These are phyloP conservation scores for Euwallacea fornicatus DNA, from an alignment of 1,140 invertebrate species.

Conservation along the genomic window DNA sequence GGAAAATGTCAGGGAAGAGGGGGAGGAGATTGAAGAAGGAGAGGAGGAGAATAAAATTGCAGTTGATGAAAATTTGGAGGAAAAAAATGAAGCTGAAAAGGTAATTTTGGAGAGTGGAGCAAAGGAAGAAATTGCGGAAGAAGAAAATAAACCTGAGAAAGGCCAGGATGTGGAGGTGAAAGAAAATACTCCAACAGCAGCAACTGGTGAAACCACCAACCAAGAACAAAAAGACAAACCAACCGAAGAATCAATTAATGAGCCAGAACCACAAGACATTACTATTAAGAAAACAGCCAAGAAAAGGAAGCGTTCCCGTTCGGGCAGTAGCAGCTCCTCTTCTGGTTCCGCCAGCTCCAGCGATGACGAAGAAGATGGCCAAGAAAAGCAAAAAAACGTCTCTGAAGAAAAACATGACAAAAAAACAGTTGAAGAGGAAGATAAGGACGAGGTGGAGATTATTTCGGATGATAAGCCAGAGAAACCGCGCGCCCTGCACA, in stretches of 20 bases:
- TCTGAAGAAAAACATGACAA: constrained; percentile 44
- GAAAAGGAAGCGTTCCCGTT: constrained; percentile 52
- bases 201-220: too few species aligned
- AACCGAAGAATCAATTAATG: neutral
- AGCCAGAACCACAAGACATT: too few species aligned
- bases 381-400: constrained; percentile 15
- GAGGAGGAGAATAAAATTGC: constrained; percentile 38
- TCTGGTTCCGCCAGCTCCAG: constrained; percentile 51
- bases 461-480: constrained; percentile 61
- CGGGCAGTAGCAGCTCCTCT: constrained; percentile 52
- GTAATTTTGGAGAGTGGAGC: constrained; percentile 33
- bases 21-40: constrained; percentile 45
- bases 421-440: constrained; percentile 53
- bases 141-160: constrained; percentile 42
- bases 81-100: constrained; percentile 47
- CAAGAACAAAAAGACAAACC: constrained; percentile 7
- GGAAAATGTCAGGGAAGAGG: constrained; percentile 36
- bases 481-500: constrained; percentile 75
- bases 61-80: constrained; percentile 48
- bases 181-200: too few species aligned
- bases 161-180: neutral
- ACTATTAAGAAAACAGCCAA: constrained; percentile 33
- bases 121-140: neutral
- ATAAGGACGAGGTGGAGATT: constrained; percentile 49
- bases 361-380: constrained; percentile 42